Evolutionary conservation across 2,888 invertebrate genomes (phyloP).

Genomic region (Phortica okadai): DNA sequence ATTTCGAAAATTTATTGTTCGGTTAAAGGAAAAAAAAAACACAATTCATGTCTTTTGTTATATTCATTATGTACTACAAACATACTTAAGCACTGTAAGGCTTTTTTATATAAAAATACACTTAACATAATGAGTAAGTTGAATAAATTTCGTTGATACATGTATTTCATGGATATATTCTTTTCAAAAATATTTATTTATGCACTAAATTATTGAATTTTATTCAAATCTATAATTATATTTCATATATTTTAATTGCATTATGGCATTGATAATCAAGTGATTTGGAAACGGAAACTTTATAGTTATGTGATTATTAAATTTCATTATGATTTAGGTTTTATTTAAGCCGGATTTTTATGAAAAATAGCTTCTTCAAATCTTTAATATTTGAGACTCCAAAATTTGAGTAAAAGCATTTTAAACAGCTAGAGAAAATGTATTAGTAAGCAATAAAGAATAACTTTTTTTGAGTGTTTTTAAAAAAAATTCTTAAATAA

Average conservation of each 20-base stretch:
- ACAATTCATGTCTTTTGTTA: neutral
- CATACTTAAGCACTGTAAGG: neutral
- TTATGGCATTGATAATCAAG: conserved; percentile 9
- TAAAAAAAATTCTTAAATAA: too few species aligned
- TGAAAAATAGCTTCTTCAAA: too few species aligned
- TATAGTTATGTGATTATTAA: neutral
- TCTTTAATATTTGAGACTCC: too few species aligned
- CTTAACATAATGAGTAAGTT: conserved; percentile 20
- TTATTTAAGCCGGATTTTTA: too few species aligned
- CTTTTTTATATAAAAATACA: conserved; percentile 23
- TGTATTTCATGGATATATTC: conserved; percentile 1
- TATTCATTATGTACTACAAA: neutral
- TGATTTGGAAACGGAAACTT: neutral
- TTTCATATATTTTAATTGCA: neutral
- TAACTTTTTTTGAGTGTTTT: too few species aligned
- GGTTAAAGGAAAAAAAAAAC: neutral
- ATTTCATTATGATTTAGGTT: neutral
- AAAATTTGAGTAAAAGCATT: too few species aligned
- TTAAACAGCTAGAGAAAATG: too few species aligned
- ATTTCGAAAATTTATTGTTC: conserved; percentile 17
- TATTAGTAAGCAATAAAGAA: too few species aligned
- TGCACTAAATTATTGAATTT: neutral
- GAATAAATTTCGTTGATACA: neutral
- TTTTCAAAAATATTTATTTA: conserved; percentile 20
- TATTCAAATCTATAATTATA: neutral